A percentile compares a stretch with the other conserved stretches of the same genome.
These are phyloP conservation scores for Numenius arquata DNA, from an alignment of 2,113 vertebrate species.

Conservation along the genomic window DNA sequence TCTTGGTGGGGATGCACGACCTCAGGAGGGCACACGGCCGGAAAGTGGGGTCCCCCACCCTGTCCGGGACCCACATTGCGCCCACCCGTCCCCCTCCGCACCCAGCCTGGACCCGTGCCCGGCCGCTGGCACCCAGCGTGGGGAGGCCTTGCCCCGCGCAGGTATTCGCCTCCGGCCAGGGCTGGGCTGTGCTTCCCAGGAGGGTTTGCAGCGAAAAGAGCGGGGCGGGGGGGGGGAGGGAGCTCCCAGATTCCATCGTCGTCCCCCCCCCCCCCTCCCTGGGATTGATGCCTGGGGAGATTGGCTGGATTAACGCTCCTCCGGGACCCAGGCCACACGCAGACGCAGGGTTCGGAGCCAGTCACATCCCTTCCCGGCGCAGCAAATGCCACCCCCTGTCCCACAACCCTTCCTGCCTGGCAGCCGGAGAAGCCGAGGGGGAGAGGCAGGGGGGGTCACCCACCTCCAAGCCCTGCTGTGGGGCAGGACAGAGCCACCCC, in stretches of 20 bases:
- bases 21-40: background rate
- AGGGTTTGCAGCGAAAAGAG: background rate
- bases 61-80: background rate
- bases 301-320: background rate
- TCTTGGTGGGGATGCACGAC: accelerated
- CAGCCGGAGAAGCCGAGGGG: background rate
- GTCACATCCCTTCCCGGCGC: background rate
- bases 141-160: slow-evolving; percentile 43
- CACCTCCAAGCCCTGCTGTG: background rate
- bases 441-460: accelerated
- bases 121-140: slow-evolving; percentile 18
- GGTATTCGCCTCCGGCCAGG: slow-evolving; percentile 32
- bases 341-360: background rate
- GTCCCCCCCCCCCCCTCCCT: background rate
- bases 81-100: background rate
- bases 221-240: background rate
- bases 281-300: background rate
- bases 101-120: slow-evolving; percentile 28
- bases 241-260: background rate
- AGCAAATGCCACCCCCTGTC: background rate
- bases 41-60: too few species aligned
- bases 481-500: background rate
- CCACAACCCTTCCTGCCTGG: background rate
- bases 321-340: background rate
- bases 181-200: slow-evolving; percentile 32